A percentile compares a stretch with the other conserved stretches of the same genome.
phyloP scores from a whole-genome alignment of 2,888 invertebrate genomes.

The Microplitis deprimator region DNA sequence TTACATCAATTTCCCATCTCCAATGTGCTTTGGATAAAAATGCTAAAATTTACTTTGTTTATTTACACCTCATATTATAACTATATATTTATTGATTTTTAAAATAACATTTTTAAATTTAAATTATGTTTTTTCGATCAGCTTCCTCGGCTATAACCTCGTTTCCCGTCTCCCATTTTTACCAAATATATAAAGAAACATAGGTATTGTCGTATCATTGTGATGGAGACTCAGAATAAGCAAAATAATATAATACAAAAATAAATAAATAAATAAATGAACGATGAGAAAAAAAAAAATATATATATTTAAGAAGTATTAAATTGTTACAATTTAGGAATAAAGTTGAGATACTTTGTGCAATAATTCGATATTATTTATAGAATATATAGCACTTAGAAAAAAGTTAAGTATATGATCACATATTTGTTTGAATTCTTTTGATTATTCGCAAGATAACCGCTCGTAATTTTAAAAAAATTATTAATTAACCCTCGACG shows the following conservation, averaged over 20 bases:
- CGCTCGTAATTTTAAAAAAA: too few relatives aligned
- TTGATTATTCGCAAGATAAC: not conserved
- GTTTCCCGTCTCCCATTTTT: slow-evolving; percentile 1
- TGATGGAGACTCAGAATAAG: not conserved
- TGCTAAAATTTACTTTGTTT: not conserved
- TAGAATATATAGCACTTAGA: not conserved
- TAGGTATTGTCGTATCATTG: not conserved
- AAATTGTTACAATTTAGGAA: not conserved
- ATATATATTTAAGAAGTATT: not conserved
- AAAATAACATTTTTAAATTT: not conserved
- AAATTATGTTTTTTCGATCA: not conserved
- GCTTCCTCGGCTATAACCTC: slow-evolving; percentile 1
- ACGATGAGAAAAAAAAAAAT: not conserved
- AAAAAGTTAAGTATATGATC: not conserved
- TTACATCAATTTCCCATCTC: not conserved
- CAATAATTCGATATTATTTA: not conserved
- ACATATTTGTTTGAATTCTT: not conserved
- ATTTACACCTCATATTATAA: not conserved
- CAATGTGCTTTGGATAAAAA: not conserved
- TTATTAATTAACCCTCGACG: too few relatives aligned
- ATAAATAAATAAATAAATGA: not conserved
- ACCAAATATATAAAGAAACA: not conserved
- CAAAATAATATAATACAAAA: not conserved
- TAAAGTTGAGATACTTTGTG: not conserved
- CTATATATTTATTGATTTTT: not conserved